These are phyloP conservation scores for Elachura formosa DNA, from an alignment of 2,113 vertebrate species.

Conservation along the genomic window DNA sequence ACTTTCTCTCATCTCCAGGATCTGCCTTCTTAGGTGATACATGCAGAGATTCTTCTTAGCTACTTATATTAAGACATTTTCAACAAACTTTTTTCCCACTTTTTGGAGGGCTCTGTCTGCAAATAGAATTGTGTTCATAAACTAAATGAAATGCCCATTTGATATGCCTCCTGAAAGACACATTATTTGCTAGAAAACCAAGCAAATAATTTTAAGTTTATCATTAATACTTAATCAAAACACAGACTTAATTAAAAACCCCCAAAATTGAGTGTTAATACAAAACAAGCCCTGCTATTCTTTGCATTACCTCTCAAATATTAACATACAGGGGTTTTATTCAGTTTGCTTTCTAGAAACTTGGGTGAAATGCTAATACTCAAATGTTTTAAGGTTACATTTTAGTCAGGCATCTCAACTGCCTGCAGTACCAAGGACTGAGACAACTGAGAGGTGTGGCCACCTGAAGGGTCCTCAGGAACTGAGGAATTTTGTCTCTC, in stretches of 20 bases:
- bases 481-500: background rate
- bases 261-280: background rate
- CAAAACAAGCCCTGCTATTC: background rate
- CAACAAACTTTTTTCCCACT: background rate
- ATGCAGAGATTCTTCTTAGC: background rate
- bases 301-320: background rate
- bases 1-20: background rate
- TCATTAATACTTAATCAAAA: background rate
- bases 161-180: background rate
- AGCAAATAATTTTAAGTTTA: background rate
- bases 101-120: background rate
- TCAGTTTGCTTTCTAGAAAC: background rate
- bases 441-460: background rate
- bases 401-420: background rate
- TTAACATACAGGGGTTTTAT: background rate
- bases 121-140: background rate
- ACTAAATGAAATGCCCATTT: background rate
- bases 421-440: background rate
- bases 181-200: background rate
- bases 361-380: background rate
- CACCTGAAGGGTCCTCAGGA: background rate
- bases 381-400: background rate
- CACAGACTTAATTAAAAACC: background rate
- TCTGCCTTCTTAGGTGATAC: background rate
- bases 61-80: background rate